Base-by-base conservation (phyloP, 2,888 invertebrate species). In the Sphinx pinastri region DNA sequence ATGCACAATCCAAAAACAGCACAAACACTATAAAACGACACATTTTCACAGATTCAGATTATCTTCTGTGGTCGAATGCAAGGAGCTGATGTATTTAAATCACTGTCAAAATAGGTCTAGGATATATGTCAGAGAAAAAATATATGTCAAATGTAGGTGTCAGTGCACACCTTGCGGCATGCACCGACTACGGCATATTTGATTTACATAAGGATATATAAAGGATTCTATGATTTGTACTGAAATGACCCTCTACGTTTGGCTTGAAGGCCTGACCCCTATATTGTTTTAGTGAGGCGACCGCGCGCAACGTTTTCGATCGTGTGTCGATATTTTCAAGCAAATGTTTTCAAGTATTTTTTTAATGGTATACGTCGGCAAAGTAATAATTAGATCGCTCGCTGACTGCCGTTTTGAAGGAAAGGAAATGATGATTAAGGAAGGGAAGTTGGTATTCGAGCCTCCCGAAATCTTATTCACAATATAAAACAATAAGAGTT, bases 211-310 rank as follows among this genome's bases (percentile, higher is more conserved):
- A 90, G 87, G 88, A 92, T 90, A 91, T 93, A 86, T 91, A 90
- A 93, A 87, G 86, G 84, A 84, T 84, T 84, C 86, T 88, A 89
- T 91, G 89, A 91, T 92, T 92, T 92, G 91, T 89, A 87, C 84
- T 83, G 85, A 87, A 85, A 81, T 81, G 79, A 81, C 86, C 87
- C 88, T 87, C 89, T 89, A 85, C 85, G 82, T 80, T 80, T 74
- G 76, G 80, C 82, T 84, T 84, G 90, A 93, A 94, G 94, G 94
- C 83, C 89, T 90, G 85, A 89, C 94, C 94, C 93, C 91, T 92
- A 93, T 93, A 86, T 83, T 76, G 78, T 73, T 75, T 71, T 82
- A 88, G 87, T 78, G 90, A 83, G 80, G 87, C 59, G 80, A 58
- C 19, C 13, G 47, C 72, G 13, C 55, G 13, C 45, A 60, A 70